Evolutionary conservation across 2,113 vertebrate genomes (phyloP).

Genomic region (Platycercus adscitus): DNA sequence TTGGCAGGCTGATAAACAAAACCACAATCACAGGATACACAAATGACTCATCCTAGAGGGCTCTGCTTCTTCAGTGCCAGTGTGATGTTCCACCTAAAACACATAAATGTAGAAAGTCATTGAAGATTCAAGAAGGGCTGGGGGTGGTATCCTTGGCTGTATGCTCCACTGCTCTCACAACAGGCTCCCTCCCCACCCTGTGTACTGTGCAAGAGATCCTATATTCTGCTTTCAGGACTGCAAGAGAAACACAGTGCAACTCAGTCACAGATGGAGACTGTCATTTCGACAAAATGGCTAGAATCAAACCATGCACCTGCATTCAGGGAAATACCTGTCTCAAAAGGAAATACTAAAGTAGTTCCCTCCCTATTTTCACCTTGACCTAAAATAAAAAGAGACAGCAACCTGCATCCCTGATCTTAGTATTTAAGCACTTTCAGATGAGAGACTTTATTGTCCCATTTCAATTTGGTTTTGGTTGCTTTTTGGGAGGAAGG

Average conservation of each 20-base stretch:
- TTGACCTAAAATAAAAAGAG: background rate
- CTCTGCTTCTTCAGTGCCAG: background rate
- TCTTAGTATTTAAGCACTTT: background rate
- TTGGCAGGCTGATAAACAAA: constrained; percentile 4
- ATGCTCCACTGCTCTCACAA: background rate
- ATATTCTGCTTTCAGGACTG: background rate
- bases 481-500: background rate
- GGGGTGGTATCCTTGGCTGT: background rate
- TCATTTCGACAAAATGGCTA: background rate
- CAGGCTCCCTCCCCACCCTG: accelerated
- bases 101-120: background rate
- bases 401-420: background rate
- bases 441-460: background rate
- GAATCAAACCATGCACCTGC: background rate
- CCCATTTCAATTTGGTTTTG: background rate
- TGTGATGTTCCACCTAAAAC: background rate
- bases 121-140: background rate
- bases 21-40: constrained; percentile 10
- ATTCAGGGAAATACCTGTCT: background rate
- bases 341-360: background rate
- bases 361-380: background rate
- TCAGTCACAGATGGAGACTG: background rate
- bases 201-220: background rate
- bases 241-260: background rate
- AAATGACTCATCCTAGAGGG: background rate